Percentiles rank a stretch among this genome's conserved stretches.
These are phyloP conservation scores for Leptura quadrifasciata DNA, from an alignment of 2,888 invertebrate species.

Conservation along the genomic window DNA sequence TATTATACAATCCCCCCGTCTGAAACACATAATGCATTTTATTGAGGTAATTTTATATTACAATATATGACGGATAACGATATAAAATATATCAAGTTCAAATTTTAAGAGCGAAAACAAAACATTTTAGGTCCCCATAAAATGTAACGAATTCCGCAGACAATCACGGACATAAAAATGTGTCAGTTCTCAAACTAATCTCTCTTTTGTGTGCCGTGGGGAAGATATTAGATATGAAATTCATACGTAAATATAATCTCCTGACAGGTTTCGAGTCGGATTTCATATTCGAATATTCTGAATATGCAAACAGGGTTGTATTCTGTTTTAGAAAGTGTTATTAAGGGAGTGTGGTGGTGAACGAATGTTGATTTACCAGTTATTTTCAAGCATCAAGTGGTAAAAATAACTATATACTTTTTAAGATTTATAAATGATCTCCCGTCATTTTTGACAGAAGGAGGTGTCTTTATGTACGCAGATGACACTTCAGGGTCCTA, in stretches of 20 bases:
- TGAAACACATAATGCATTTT: constrained; percentile 53
- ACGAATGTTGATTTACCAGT: neutral
- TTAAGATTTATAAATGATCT: too few species aligned
- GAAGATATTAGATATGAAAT: constrained; percentile 66
- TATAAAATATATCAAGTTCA: constrained; percentile 48
- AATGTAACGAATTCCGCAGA: constrained; percentile 62
- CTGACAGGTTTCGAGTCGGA: constrained; percentile 61
- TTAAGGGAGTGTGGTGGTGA: neutral
- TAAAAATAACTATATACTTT: too few species aligned
- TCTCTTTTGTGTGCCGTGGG: constrained; percentile 62
- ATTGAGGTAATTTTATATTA: constrained; percentile 58
- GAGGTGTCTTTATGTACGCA: too few species aligned
- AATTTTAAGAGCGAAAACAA: constrained; percentile 55
- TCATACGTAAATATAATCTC: constrained; percentile 66
- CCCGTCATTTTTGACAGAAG: too few species aligned
- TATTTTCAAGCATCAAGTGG: too few species aligned
- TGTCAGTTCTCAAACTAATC: constrained; percentile 63
- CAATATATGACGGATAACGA: constrained; percentile 52
- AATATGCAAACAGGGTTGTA: constrained; percentile 17
- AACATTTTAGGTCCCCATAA: constrained; percentile 61
- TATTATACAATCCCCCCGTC: constrained; percentile 28
- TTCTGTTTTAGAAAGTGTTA: neutral
- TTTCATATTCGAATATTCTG: constrained; percentile 45
- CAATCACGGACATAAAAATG: constrained; percentile 63
- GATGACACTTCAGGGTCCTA: too few species aligned